Conservation (phyloP, 2,113 vertebrate genomes). For the Lepidothrix coronata region DNA sequence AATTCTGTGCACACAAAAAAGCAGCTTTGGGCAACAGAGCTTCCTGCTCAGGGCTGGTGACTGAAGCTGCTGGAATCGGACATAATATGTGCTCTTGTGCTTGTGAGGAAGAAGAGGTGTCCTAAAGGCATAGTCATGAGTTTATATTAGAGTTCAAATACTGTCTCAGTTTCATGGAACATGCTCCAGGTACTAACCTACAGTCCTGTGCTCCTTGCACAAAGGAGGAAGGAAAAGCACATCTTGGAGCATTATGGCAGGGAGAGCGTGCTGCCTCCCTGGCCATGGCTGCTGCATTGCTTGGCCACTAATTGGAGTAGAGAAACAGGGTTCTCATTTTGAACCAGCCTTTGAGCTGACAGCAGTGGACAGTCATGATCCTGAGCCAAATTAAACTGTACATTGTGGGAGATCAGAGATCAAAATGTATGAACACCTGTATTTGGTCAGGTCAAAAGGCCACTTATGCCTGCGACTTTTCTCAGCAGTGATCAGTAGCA, state of each 20-base stretch:
- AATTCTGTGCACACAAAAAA: background rate
- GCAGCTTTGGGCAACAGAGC: background rate
- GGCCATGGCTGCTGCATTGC: rapidly evolving
- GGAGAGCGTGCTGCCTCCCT: background rate
- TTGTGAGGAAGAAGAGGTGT: background rate
- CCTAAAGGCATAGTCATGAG: background rate
- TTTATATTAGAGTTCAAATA: background rate
- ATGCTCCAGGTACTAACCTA: rapidly evolving
- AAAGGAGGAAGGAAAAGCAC: background rate
- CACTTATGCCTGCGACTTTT: background rate
- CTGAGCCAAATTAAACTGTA: background rate
- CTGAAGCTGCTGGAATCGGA: rapidly evolving
- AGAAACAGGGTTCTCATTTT: background rate
- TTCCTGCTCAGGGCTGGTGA: background rate
- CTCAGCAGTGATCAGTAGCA: background rate
- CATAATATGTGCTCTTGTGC: background rate
- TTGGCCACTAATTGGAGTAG: rapidly evolving
- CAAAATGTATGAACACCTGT: background rate
- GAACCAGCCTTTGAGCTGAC: background rate
- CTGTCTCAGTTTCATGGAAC: background rate
- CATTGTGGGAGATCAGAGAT: background rate
- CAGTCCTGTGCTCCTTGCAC: rapidly evolving
- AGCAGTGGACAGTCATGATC: background rate
- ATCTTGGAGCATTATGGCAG: rapidly evolving
- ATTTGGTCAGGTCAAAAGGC: background rate